Base-by-base conservation (phyloP, 2,888 invertebrate genomes). In the Teinopalpus imperialis region DNA sequence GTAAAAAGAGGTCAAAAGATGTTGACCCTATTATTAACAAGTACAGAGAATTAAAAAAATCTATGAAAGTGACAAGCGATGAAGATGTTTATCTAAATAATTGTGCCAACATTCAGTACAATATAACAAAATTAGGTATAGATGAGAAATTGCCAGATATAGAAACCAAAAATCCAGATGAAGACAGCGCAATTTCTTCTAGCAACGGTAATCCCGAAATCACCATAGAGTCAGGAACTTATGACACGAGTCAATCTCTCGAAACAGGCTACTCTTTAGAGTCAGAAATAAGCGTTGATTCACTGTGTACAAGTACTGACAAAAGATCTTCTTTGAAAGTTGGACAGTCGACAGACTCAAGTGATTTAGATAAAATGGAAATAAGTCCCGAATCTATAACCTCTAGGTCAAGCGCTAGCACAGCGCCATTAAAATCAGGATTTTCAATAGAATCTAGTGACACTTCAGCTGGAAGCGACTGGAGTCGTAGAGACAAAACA, bases 271-370 rank as follows among this genome's bases (percentile, higher is more conserved):
- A 89, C 57, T 89, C 89, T 1, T 64, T 89, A 44, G 89, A 89
- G 59, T 89, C 89, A 0, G 89, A 89, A 81, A 91, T 91, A 52
- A 91, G 91, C 53, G 81, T 90, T 8, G 90, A 91, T 58, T 91
- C 91, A 6, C 74, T 90, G 47, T 87, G 90, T 49, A 90, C 90
- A 1, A 87, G 80, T 46, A 87, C 87, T 2, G 91, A 91, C 52
- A 90, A 90, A 49, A 78, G 91, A 27, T 90, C 90, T 0, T 92
- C 92, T 3, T 71, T 92, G 30, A 90, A 91, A 63, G 90, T 91
- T 1, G 91, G 92, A 0, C 91, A 92, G 51, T 93, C 93, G 0
- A 90, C 93, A 5, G 93, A 93, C 61, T 93, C 93, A 0, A 92
- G 92, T 57, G 93, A 93, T 52, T 88, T 92, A 14, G 91, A 89